Conservation (phyloP, 2,888 invertebrate species). For the Drosophila fungiperda region DNA sequence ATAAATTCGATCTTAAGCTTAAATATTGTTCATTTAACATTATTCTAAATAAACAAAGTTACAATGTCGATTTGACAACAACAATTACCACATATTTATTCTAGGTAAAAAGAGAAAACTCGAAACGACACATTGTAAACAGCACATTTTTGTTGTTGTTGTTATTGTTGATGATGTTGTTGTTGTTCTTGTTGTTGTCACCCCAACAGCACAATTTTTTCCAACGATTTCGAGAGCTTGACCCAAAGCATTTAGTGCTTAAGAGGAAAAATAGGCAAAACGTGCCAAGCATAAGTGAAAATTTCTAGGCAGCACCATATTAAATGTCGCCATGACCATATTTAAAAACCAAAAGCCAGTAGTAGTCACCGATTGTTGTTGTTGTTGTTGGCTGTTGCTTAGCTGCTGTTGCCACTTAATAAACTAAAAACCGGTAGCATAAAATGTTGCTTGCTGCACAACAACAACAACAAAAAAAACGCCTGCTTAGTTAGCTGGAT, state of each 20-base stretch:
- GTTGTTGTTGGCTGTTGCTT: conserved; percentile 16
- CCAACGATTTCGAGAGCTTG: conserved; percentile 64
- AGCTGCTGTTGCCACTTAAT: conserved; percentile 63
- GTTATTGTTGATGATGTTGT: not conserved
- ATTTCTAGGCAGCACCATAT: conserved; percentile 66
- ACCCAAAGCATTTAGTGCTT: conserved; percentile 69
- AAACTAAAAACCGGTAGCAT: conserved; percentile 78
- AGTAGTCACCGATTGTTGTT: conserved; percentile 60
- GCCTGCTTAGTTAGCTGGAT: conserved; percentile 43
- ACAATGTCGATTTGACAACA: conserved; percentile 6
- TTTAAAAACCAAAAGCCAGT: conserved; percentile 55
- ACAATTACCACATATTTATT: conserved; percentile 17
- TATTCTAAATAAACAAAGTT: not conserved
- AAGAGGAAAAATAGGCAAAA: conserved; percentile 73
- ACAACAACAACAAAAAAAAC: conserved; percentile 27
- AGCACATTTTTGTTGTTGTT: conserved; percentile 4
- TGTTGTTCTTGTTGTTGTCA: not conserved
- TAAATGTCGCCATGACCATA: conserved; percentile 68
- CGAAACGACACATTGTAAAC: conserved; percentile 22
- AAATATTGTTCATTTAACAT: not conserved
- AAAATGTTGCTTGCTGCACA: conserved; percentile 60
- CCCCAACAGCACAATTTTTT: conserved; percentile 43
- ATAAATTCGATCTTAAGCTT: not conserved
- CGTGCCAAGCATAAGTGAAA: conserved; percentile 77
- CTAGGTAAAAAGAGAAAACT: conserved; percentile 66